Evolutionary conservation across 2,797 vertebrate genomes (phyloP).

Genomic region (Ctenochaetus hawaiiensis): DNA sequence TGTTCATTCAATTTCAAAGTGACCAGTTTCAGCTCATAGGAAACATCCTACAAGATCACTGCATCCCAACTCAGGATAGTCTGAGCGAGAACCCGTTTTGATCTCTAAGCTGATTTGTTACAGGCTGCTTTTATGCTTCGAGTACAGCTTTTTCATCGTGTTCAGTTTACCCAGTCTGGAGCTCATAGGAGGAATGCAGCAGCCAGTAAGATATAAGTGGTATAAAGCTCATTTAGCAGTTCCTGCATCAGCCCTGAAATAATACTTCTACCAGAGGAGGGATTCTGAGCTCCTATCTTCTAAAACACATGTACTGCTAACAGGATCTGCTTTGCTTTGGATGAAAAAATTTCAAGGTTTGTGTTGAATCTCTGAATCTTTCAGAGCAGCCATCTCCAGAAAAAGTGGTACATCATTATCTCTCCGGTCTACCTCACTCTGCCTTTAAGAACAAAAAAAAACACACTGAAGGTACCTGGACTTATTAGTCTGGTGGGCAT

Average conservation of each 20-base stretch:
- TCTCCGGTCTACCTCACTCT: neutral
- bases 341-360: neutral
- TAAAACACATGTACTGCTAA: constrained; percentile 30
- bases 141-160: constrained; percentile 13
- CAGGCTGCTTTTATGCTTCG: constrained; percentile 12
- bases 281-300: constrained; percentile 45
- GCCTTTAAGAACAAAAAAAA: constrained; percentile 10
- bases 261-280: constrained; percentile 32
- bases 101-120: constrained; percentile 51
- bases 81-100: constrained; percentile 19
- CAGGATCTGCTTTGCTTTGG: constrained; percentile 18
- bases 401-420: constrained; percentile 5
- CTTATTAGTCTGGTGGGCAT: neutral
- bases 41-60: constrained; percentile 47
- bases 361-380: constrained; percentile 25
- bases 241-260: constrained; percentile 37
- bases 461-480: neutral
- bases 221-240: constrained; percentile 55
- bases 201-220: constrained; percentile 57
- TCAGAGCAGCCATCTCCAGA: neutral
- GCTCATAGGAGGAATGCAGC: constrained; percentile 42
- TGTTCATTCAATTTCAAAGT: constrained; percentile 70
- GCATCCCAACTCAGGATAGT: constrained; percentile 13
- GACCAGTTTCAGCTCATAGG: constrained; percentile 50
- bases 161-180: constrained; percentile 26